phyloP scores from a whole-genome alignment of 2,113 vertebrate species.

The Merops nubicus region DNA sequence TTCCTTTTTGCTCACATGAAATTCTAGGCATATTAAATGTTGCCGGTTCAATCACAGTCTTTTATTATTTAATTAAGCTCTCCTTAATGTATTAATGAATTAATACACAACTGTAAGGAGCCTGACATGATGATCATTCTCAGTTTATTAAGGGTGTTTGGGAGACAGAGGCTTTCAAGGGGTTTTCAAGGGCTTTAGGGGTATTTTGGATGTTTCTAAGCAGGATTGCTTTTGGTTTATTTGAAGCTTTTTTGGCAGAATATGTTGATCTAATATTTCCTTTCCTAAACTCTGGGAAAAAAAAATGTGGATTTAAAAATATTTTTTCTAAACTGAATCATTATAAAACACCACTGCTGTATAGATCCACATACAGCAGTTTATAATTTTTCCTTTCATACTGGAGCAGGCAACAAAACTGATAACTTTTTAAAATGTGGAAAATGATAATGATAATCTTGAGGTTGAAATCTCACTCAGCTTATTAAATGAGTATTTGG shows the following conservation, averaged over 20 bases:
- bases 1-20: neutral
- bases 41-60: neutral
- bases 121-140: neutral
- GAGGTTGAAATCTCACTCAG: conserved; percentile 46
- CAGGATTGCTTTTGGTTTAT: conserved; percentile 45
- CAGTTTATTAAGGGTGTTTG: conserved; percentile 12
- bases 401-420: neutral
- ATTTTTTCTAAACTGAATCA: neutral
- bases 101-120: conserved; percentile 48
- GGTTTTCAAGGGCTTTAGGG: conserved; percentile 40
- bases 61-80: conserved; percentile 62
- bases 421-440: conserved; percentile 41
- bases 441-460: conserved; percentile 40
- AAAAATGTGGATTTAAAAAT: neutral
- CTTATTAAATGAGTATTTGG: conserved; percentile 61
- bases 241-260: conserved; percentile 36
- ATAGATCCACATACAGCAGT: neutral
- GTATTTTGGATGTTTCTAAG: conserved; percentile 37
- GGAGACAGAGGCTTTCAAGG: conserved; percentile 35
- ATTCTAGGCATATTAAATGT: neutral
- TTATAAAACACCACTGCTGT: conserved; percentile 7
- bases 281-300: neutral
- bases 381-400: conserved; percentile 36
- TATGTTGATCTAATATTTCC: conserved; percentile 33
- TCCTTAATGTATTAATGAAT: conserved; percentile 42